Conservation (phyloP, 2,888 invertebrate species). For the Trimorus sp. region DNA sequence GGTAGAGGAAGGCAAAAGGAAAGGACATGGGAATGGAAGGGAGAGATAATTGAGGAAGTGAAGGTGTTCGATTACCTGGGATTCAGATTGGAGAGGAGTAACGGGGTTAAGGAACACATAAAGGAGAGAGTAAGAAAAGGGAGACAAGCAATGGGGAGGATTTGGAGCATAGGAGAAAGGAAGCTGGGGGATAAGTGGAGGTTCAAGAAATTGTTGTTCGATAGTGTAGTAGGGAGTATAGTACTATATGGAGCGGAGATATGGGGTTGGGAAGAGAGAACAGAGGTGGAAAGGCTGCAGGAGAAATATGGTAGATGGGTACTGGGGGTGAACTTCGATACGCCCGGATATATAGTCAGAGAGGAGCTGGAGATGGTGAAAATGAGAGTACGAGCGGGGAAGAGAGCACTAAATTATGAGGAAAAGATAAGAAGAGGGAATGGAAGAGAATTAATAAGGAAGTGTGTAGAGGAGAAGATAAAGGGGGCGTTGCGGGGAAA, state of each 20-base stretch:
- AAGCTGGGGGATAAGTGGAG: conserved; percentile 3
- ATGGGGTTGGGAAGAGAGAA: conserved; percentile 12
- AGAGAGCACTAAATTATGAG: no score
- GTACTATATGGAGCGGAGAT: conserved; percentile 8
- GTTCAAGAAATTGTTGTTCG: conserved; percentile 9
- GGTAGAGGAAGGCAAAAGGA: neutral
- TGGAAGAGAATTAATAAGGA: no score
- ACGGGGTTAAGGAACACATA: neutral
- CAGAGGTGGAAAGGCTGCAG: neutral
- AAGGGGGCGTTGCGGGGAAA: no score
- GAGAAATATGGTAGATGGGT: conserved; percentile 1
- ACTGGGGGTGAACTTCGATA: conserved; percentile 11
- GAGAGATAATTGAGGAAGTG: neutral
- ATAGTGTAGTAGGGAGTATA: conserved; percentile 10
- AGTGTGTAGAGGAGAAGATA: no score
- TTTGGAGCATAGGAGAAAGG: neutral
- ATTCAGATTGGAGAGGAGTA: neutral
- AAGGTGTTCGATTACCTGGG: conserved; percentile 3
- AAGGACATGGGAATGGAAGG: conserved; percentile 1
- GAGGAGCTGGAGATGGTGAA: conserved; percentile 16
- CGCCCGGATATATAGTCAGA: conserved; percentile 10
- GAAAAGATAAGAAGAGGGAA: no score
- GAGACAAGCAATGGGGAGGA: neutral
- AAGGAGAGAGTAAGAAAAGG: conserved; percentile 4
- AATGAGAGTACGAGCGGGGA: conserved; percentile 4